Evolutionary conservation across 2,797 vertebrate genomes (phyloP).

Genomic region (Aldrovandia affinis): DNA sequence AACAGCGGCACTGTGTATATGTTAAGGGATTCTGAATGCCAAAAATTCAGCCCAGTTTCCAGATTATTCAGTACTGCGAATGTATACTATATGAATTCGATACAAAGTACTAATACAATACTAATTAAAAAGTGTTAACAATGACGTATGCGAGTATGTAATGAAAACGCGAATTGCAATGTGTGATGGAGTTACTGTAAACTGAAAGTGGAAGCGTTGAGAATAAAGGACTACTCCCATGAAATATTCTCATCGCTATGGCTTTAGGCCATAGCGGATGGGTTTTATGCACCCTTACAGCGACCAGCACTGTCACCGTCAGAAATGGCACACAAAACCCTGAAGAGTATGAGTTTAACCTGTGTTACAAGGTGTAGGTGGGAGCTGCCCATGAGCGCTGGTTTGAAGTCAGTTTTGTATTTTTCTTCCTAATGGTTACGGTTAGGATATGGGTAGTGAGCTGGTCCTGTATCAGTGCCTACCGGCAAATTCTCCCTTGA

Average conservation of each 20-base stretch:
- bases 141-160: not conserved
- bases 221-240: not conserved
- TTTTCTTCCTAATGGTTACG: too few relatives aligned
- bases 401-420: too few relatives aligned
- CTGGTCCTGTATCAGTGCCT: too few relatives aligned
- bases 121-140: too few relatives aligned
- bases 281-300: not conserved
- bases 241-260: not conserved
- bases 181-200: not conserved
- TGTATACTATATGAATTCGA: too few relatives aligned
- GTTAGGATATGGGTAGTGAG: too few relatives aligned
- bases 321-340: not conserved
- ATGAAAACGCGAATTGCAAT: not conserved
- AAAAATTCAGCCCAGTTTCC: not conserved
- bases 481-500: too few relatives aligned
- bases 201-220: not conserved
- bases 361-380: too few relatives aligned
- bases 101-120: too few relatives aligned
- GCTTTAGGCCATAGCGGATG: not conserved
- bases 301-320: not conserved
- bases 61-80: not conserved
- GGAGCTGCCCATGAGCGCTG: too few relatives aligned
- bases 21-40: not conserved
- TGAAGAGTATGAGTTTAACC: not conserved
- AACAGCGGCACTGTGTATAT: not conserved